phyloP scores from a whole-genome alignment of 2,797 vertebrate genomes.

The Peromyscus attwateri region DNA sequence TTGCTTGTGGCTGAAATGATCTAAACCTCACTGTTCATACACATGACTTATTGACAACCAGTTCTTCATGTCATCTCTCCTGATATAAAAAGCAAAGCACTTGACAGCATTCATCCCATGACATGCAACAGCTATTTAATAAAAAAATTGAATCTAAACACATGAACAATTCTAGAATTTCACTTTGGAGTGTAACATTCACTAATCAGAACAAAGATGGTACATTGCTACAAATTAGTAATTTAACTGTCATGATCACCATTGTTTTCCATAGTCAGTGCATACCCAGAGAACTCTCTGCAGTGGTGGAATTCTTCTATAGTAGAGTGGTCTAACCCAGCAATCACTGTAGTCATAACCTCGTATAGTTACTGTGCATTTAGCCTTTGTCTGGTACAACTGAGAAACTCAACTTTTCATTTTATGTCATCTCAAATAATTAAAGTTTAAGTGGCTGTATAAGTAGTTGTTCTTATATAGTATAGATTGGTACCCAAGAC shows the following conservation, averaged over 20 bases:
- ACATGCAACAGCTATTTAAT: not conserved
- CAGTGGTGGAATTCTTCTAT: not conserved
- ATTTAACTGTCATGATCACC: not conserved
- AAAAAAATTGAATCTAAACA: constrained; percentile 12
- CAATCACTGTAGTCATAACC: not conserved
- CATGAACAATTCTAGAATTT: not conserved
- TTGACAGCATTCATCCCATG: not conserved
- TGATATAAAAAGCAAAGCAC: not conserved
- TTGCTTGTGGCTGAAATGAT: not conserved
- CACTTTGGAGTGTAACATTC: not conserved
- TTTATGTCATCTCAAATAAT: constrained; percentile 45
- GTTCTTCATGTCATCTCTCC: not conserved
- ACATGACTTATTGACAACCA: not conserved
- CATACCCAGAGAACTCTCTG: not conserved
- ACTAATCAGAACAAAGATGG: constrained; percentile 25
- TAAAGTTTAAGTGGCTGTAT: constrained; percentile 25
- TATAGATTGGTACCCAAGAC: not conserved
- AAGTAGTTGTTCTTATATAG: not conserved
- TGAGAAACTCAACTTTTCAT: not conserved
- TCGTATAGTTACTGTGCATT: not conserved
- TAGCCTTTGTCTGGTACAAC: not conserved
- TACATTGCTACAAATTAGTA: not conserved
- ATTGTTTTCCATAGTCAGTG: not conserved
- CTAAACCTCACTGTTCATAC: not conserved
- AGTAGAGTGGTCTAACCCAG: not conserved